Conservation (phyloP, 2,888 invertebrate genomes). For the Ormyrus thymus region DNA sequence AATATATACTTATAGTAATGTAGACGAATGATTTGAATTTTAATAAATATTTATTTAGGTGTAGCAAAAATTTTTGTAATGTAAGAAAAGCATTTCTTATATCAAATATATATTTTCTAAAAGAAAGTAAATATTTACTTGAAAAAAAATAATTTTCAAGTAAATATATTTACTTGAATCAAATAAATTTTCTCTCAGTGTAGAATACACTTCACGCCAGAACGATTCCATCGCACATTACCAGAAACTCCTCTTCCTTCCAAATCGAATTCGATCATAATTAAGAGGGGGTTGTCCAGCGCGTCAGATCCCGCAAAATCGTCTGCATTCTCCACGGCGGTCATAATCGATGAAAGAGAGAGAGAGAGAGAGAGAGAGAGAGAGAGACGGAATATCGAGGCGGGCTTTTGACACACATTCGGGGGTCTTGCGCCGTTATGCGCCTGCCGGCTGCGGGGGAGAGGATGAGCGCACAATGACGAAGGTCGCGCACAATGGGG, state of each 20-base stretch:
- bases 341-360: constrained; percentile 8
- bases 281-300: constrained; percentile 2
- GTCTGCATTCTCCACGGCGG: constrained; percentile 22
- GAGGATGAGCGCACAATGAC: constrained; percentile 12
- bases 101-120: too few species aligned
- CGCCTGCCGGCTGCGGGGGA: constrained; percentile 56
- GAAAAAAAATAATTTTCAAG: too few species aligned
- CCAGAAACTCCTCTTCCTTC: neutral
- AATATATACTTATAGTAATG: too few species aligned
- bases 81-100: too few species aligned
- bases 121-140: too few species aligned
- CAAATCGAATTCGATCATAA: constrained; percentile 15
- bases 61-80: too few species aligned
- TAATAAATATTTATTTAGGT: too few species aligned
- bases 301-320: constrained; percentile 6
- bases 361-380: too few species aligned
- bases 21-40: too few species aligned
- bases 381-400: neutral
- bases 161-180: too few species aligned
- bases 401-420: constrained; percentile 70
- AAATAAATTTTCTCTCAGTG: too few species aligned
- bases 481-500: constrained; percentile 30
- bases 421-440: constrained; percentile 63
- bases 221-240: neutral
- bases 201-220: too few species aligned